Evolutionary conservation across 2,888 invertebrate species (phyloP), one percentile per base, ranked within the genome.

Genomic region (Pteria penguin): DNA sequence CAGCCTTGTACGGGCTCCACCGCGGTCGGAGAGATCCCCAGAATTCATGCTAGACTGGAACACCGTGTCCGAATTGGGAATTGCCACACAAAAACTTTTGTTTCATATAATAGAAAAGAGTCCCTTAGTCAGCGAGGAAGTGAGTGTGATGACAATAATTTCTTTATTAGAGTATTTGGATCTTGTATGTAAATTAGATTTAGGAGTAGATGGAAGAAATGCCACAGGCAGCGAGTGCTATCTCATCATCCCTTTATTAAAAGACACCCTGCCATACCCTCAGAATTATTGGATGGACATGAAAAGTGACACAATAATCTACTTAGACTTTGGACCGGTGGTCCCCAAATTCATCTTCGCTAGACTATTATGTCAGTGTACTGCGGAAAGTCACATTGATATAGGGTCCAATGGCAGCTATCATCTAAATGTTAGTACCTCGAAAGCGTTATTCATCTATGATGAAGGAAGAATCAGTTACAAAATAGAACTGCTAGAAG

Each of bases 311-410:
- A 73, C 73, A 1, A 45, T 73, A 11, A 32, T 80, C n/a, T 77
- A 79, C 52, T 45, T 81, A 11, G 76, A 82, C 62, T 80, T 75
- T 36, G 74, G 75, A 24, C 80, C 79, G 22, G 74, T 75, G 2
- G 70, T 75, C 31, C 82, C 82, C 24, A 78, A 72, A 26, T 60
- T 78, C 18, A 76, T 82, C 8, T 84, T 82, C 58, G 79, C 79
- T 1, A 74, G 82, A 2, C 78, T 84, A 2, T 63, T 81, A 8
- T 79, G 82, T 58, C 79, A 77, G 45, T 84, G 84, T 61, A 80
- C 81, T 0, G 62, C 76, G 29, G 70, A 75, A 11, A 71, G 67
- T 24, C 72, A 74, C 24, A 72, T 78, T 29, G 78, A 78, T 18
- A 67, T 78, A 4, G 76, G 72, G 1, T 63, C 76, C 14, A 79